Conservation (phyloP, 2,113 vertebrate genomes). For the Spheniscus mendiculus region DNA sequence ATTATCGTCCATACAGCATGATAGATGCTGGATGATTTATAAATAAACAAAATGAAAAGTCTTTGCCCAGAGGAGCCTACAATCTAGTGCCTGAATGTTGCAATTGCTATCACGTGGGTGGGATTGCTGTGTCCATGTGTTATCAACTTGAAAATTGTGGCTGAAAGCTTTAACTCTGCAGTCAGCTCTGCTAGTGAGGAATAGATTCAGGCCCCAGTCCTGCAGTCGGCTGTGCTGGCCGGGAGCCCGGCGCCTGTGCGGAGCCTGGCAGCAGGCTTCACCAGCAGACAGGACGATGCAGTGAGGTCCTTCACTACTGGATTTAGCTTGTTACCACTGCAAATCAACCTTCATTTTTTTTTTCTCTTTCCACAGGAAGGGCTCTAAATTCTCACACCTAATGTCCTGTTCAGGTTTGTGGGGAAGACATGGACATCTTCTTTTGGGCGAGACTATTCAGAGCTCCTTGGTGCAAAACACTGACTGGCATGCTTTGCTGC, state of each 20-base stretch:
- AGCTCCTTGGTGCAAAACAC: neutral
- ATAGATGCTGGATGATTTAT: slow-evolving; percentile 12
- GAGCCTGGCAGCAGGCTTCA: slow-evolving; percentile 10
- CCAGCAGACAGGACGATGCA: neutral
- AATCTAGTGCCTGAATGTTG: neutral
- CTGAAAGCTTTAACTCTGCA: slow-evolving; percentile 59
- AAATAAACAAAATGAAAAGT: neutral
- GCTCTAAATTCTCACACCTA: neutral
- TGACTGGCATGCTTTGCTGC: neutral
- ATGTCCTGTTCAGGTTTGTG: neutral
- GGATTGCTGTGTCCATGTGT: slow-evolving; percentile 28
- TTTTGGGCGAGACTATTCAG: neutral
- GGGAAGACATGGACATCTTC: neutral
- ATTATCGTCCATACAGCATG: neutral
- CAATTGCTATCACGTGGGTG: slow-evolving; percentile 2
- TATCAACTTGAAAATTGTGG: slow-evolving; percentile 53
- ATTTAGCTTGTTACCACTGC: neutral
- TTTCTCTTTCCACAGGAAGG: neutral
- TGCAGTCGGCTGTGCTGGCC: slow-evolving; percentile 24
- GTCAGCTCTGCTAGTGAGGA: slow-evolving; percentile 18
- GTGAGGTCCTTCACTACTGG: neutral
- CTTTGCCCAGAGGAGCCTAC: slow-evolving; percentile 8
- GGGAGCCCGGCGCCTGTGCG: neutral
- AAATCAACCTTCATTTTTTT: neutral
- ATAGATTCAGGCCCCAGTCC: slow-evolving; percentile 1